Evolutionary conservation across 1,140 invertebrate species (phyloP), one percentile per base, ranked within the genome.

Genomic region (Drosophila albomicans): DNA sequence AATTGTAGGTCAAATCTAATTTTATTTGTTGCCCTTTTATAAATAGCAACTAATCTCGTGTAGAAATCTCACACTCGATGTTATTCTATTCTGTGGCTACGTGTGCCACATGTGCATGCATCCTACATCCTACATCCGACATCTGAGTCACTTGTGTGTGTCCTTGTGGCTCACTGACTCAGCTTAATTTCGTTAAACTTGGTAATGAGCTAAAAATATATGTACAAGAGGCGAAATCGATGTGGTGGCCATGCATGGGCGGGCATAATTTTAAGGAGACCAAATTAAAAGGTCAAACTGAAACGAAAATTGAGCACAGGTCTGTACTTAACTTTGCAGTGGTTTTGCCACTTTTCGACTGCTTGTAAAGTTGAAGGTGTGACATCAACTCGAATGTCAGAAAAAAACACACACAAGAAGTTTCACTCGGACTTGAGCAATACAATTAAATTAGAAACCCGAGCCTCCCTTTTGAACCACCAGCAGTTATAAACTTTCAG

Each of bases 401-500:
- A 25, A 51, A 51, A 41, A 38, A 16, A 30, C 4, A 52, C 25
- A 35, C 56, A 77, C 72, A 56, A 41, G 38, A 11, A 41, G 38
- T 11, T 41, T 41, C 38, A 10, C 11, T 41, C 38, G 1, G 38
- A n/a, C 48, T 51, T 81, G 45, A 62, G 57, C 51, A 67, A 70
- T 78, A 65, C 81, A 88, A 88, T 89, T 89, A 75, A 89, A 88
- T 88, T 89, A 85, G 71, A 88, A 84, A 88, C 70, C 56, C 57
- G 67, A 76, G 59, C 68, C 61, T 89, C 43, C 51, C 67, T 71
- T 62, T 62, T 67, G 61, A 57, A 66, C 66, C 66, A 63, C 30
- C 79, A 63, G 43, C 79, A 63, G 51, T 62, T 61, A 30, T 66
- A 80, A 62, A 79, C 69, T 79, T 74, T 71, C 46, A 8, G 52